Evolutionary conservation across 2,113 vertebrate species (phyloP).

Genomic region (Cyphomyrus plagiostoma): DNA sequence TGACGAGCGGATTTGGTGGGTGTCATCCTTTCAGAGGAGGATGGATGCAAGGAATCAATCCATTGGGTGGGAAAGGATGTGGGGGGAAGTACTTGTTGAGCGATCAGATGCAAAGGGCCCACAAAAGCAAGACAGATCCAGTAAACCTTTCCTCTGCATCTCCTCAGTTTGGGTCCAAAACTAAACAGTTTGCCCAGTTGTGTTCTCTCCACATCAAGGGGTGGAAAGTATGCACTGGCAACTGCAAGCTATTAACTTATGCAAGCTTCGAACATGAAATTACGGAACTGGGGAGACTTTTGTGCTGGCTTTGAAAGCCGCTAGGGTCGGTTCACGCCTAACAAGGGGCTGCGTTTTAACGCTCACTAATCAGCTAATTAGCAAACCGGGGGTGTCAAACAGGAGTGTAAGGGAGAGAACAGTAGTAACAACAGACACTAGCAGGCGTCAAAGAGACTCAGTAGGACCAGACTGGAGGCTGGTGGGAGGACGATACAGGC

Average conservation of each 20-base stretch:
- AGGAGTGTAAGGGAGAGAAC: neutral
- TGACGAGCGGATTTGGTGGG: neutral
- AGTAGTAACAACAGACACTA: neutral
- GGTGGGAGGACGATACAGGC: neutral
- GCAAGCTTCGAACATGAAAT: slow-evolving; percentile 4
- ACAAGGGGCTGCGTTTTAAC: neutral
- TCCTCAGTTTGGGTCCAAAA: neutral
- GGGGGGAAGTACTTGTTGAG: neutral
- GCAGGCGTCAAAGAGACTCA: neutral
- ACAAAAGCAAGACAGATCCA: neutral
- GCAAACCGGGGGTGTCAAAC: neutral
- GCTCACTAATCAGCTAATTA: slow-evolving; percentile 5
- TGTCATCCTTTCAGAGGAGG: neutral
- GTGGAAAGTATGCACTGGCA: slow-evolving; percentile 19
- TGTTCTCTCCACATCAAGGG: slow-evolving; percentile 32
- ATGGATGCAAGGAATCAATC: neutral
- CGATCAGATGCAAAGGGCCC: neutral
- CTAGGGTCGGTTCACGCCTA: neutral
- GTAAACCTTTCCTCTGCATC: neutral
- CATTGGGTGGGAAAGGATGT: neutral
- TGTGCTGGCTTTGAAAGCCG: neutral
- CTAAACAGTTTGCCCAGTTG: neutral
- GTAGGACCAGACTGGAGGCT: neutral
- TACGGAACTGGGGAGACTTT: neutral
- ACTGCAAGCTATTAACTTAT: neutral